Evolutionary conservation across 2,797 vertebrate genomes (phyloP), one percentile per base, ranked within the genome.

Genomic region (Enteromius radiatus): DNA sequence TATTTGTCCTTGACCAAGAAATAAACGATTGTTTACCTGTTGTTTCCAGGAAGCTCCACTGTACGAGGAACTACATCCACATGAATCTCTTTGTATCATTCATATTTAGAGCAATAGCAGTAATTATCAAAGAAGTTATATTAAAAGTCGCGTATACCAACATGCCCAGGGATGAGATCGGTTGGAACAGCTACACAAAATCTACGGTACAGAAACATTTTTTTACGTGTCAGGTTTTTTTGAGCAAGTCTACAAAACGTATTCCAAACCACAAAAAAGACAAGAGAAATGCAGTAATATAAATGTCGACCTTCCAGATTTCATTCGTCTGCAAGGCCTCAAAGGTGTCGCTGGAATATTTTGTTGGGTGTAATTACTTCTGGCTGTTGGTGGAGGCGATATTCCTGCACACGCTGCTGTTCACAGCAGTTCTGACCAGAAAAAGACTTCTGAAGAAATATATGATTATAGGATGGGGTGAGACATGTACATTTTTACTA

Each of bases 81-180:
- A 97, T 99, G 95, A 99, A 99, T 89, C 89, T 99, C 87, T 99
- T 99, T 85, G 93, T 95, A 54, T 98, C 98, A 0, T 99, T 99
- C 89, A 97, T 99, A 88, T 87, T 99, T 88, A 94, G 95, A 89
- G 96, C 96, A 0, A 47, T 88, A 41, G 94, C 94, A 0, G 92
- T 99, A 71, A 95, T 99, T 41, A 92, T 94, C 2, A 99, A 97
- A 89, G 97, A 99, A 33, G 86, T 93, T 2, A 69, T 96, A 1
- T 70, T 95, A 10, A 75, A 95, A 56, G 84, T 93, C 31, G 95
- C 92, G 84, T 96, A 96, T 64, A 93, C 95, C 56, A 94, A 93
- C 90, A 91, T 88, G 1, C 96, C 96, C 5, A 89, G 87, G 4
- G 94, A 93, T 45, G 96, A 97, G 88, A 89, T 78, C 0, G 96